Evolutionary conservation across 2,797 vertebrate species (phyloP).

Genomic region (Forpus xanthops): DNA sequence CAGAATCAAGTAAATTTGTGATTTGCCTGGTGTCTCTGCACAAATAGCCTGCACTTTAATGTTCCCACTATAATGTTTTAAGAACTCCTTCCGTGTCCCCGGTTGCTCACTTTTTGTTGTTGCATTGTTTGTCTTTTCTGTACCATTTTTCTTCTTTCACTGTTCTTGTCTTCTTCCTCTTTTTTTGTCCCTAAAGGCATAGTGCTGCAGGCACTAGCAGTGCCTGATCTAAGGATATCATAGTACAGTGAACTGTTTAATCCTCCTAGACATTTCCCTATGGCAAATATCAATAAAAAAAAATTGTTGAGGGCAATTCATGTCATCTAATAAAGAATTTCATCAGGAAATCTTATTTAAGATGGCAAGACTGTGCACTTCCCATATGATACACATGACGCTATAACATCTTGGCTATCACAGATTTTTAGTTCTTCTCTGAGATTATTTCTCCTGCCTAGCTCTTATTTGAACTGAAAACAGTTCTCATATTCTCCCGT

Average conservation of each 20-base stretch:
- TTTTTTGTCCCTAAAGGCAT: neutral
- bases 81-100: neutral
- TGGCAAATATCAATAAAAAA: slow-evolving; percentile 36
- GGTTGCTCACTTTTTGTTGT: neutral
- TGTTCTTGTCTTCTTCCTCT: neutral
- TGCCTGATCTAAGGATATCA: neutral
- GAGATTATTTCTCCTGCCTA: neutral
- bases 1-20: neutral
- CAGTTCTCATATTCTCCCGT: neutral
- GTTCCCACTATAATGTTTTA: neutral
- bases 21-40: neutral
- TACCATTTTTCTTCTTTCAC: neutral
- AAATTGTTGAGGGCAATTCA: slow-evolving; percentile 24
- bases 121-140: neutral
- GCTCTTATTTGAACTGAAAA: neutral
- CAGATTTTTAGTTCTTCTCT: neutral
- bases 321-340: slow-evolving; percentile 7
- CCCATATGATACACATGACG: neutral
- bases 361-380: neutral
- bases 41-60: neutral
- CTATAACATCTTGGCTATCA: neutral
- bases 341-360: slow-evolving; percentile 28
- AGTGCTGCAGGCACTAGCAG: neutral
- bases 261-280: slow-evolving; percentile 39
- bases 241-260: neutral